Evolutionary conservation across 2,797 vertebrate genomes (phyloP).

Genomic region (Tarsius wallacei): DNA sequence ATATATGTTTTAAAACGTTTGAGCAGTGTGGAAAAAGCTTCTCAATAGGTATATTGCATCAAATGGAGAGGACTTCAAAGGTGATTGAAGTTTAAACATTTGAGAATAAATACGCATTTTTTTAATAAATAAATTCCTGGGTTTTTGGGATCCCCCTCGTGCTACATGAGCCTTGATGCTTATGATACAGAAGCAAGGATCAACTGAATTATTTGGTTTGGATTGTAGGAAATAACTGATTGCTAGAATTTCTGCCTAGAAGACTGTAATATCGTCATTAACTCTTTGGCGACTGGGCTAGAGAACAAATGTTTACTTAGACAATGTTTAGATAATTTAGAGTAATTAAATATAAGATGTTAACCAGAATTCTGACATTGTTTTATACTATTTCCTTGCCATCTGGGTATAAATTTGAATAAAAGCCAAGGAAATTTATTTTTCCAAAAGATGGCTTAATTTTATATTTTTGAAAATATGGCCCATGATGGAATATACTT

Average conservation of each 20-base stretch:
- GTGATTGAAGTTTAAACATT: no score
- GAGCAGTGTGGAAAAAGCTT: no score
- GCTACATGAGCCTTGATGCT: background rate
- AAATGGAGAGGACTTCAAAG: no score
- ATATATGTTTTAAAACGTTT: no score
- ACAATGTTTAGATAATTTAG: background rate
- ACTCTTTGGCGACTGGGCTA: background rate
- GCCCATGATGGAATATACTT: background rate
- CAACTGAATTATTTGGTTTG: background rate
- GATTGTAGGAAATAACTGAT: background rate
- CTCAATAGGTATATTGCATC: no score
- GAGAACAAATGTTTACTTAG: background rate
- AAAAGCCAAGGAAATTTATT: background rate
- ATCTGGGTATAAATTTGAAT: slow-evolving; percentile 46
- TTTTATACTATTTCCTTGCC: slow-evolving; percentile 28
- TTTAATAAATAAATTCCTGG: no score
- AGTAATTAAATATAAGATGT: background rate
- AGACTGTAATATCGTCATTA: background rate
- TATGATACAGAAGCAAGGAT: background rate
- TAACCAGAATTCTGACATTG: background rate
- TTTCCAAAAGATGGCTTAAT: background rate
- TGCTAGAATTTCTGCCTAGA: background rate
- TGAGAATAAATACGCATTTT: no score
- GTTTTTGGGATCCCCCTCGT: no score
- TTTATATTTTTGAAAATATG: slow-evolving; percentile 55